Conservation (phyloP, 2,797 vertebrate genomes). For the Gobio occitaniae region DNA sequence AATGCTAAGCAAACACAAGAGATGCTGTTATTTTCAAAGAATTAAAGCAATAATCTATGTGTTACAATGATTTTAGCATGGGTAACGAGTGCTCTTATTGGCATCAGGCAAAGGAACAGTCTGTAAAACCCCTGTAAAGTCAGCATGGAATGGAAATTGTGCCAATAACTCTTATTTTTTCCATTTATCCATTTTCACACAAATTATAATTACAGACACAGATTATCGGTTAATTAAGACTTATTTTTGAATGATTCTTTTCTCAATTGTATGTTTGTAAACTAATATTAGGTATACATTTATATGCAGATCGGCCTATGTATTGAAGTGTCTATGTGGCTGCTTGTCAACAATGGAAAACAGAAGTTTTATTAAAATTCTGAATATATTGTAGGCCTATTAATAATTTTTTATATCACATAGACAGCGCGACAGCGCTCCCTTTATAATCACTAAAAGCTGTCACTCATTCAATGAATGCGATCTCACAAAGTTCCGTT, state of each 20-base stretch:
- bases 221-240: not conserved
- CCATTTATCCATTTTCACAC: not conserved
- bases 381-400: too few species aligned
- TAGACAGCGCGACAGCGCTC: too few species aligned
- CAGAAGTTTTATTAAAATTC: too few species aligned
- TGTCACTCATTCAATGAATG: too few species aligned
- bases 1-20: conserved; percentile 76
- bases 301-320: too few species aligned
- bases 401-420: too few species aligned
- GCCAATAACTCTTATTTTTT: not conserved
- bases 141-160: not conserved
- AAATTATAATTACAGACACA: not conserved
- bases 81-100: not conserved
- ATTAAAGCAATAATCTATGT: not conserved
- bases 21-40: not conserved
- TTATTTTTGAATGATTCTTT: not conserved
- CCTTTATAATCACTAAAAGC: too few species aligned
- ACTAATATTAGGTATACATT: too few species aligned
- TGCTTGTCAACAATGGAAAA: too few species aligned
- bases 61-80: not conserved
- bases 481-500: too few species aligned
- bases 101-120: not conserved
- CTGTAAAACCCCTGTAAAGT: not conserved
- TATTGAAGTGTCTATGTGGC: too few species aligned
- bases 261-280: not conserved